These are phyloP conservation scores for Stomatorhinus walkeri DNA, from an alignment of 2,797 vertebrate genomes.

Conservation along the genomic window DNA sequence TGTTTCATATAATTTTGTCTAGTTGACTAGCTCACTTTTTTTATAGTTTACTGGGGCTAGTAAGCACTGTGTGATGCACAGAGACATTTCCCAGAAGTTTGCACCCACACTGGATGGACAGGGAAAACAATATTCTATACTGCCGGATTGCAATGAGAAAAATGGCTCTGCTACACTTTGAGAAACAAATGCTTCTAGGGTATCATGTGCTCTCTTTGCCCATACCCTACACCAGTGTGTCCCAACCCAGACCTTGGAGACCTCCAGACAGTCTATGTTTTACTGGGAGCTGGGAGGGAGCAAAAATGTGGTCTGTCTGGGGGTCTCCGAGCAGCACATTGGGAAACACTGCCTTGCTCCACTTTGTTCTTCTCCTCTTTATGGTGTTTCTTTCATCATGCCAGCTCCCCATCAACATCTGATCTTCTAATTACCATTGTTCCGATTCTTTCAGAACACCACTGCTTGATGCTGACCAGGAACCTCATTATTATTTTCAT, in stretches of 20 bases:
- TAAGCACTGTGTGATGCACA: not conserved
- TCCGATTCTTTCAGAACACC: not conserved
- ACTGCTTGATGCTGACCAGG: not conserved
- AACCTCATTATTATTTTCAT: not conserved
- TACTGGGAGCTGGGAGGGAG: not conserved
- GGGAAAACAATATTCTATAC: not conserved
- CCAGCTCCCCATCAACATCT: not conserved
- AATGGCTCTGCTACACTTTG: not conserved
- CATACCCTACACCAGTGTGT: not conserved
- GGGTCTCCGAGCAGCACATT: not conserved
- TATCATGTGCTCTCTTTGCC: not conserved
- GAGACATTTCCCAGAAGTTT: not conserved
- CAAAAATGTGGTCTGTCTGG: not conserved
- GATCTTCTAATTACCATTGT: not conserved
- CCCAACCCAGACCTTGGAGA: not conserved
- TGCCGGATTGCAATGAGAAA: not conserved
- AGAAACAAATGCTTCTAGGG: not conserved
- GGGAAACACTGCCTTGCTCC: not conserved
- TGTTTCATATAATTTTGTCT: not conserved
- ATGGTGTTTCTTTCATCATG: not conserved
- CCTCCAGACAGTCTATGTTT: not conserved
- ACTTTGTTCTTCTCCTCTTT: not conserved
- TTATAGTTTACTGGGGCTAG: not conserved
- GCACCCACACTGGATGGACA: not conserved
- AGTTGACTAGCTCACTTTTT: not conserved